A percentile compares a stretch with the other conserved stretches of the same genome.
These are phyloP conservation scores for Scophthalmus maximus DNA, from an alignment of 2,113 vertebrate species.

Conservation along the genomic window DNA sequence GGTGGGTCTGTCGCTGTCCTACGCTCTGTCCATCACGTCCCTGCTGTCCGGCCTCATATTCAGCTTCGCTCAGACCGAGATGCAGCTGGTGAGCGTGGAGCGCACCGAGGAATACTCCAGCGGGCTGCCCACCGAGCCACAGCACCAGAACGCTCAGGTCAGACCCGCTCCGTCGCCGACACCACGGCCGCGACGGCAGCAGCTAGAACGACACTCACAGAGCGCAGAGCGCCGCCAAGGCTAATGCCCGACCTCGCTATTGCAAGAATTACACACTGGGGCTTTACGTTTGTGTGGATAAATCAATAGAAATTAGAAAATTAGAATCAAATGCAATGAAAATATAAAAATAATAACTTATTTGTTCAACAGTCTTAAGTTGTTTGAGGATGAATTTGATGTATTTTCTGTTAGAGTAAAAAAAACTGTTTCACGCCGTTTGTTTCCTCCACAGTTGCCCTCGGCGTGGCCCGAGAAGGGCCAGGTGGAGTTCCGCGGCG, in stretches of 20 bases:
- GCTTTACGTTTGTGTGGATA: too few species aligned
- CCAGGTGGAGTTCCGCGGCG: conserved; percentile 87
- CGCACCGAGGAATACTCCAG: conserved; percentile 92
- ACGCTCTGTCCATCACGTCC: conserved; percentile 91
- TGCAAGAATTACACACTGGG: too few species aligned
- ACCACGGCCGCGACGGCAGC: too few species aligned
- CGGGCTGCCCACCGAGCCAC: conserved; percentile 86
- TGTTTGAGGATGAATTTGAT: too few species aligned
- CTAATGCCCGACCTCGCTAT: too few species aligned
- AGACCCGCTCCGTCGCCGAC: too few species aligned
- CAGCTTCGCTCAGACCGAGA: conserved; percentile 92
- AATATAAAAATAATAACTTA: too few species aligned
- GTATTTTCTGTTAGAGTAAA: neutral
- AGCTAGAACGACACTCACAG: too few species aligned
- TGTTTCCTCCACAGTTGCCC: conserved; percentile 75
- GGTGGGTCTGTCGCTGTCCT: conserved; percentile 93
- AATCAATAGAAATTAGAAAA: too few species aligned
- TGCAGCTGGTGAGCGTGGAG: conserved; percentile 96
- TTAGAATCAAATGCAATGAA: too few species aligned
- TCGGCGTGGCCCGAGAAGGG: conserved; percentile 87
- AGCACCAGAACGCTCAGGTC: conserved; percentile 81
- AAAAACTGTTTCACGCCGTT: neutral
- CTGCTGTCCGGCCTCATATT: conserved; percentile 91
- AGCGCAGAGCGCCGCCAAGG: too few species aligned
- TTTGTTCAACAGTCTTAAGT: too few species aligned